Base-by-base conservation (phyloP, 2,113 vertebrate genomes). In the Hoplias malabaricus region DNA sequence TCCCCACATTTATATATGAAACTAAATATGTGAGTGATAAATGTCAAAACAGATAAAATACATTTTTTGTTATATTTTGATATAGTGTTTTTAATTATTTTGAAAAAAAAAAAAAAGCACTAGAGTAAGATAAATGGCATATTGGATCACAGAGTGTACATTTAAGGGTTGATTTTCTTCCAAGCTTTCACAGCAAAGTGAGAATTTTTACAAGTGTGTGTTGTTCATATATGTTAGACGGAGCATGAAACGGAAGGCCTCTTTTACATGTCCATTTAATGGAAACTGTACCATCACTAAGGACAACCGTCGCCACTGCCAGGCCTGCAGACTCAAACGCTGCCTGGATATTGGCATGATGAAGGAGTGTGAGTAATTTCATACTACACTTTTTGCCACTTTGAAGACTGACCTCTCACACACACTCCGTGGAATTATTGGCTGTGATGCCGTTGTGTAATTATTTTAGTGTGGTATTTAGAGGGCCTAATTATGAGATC, bases 311-410 rank as follows among this genome's bases (percentile, higher is more conserved):
- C 93, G 97, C 40, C 97, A 99, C 89, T 99, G 97, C 92, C 97
- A 99, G 90, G 94, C 97, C 36, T 99, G 97, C 80, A 89, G 97
- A 14, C 95, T 99, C 75, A 96, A 96, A 74, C 96, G 96, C 86
- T 99, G 97, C 1, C 86, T 98, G 90, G 96, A 96, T 91, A 98
- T 98, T 1, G 97, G 97, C 82, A 98, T 99, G 97, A 98, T 99
- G 96, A 99, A 98, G 82, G 97, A 98, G 82, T 98, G 96, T 98
- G 92, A 98, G 97, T 97, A 46, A 43, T 71, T 42, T 13, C 77
- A 31, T n/a, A 21, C 23, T 42, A 63, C 9, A 29, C 50, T 27
- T 59, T 43, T 59, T 31, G 42, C 48, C 36, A 67, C 61, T 46
- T 31, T 36, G 46, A 59, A 31, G 66, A 29, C 43, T 31, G 6